Evolutionary conservation across 2,797 vertebrate genomes (phyloP).

Genomic region (Botia kubotai): DNA sequence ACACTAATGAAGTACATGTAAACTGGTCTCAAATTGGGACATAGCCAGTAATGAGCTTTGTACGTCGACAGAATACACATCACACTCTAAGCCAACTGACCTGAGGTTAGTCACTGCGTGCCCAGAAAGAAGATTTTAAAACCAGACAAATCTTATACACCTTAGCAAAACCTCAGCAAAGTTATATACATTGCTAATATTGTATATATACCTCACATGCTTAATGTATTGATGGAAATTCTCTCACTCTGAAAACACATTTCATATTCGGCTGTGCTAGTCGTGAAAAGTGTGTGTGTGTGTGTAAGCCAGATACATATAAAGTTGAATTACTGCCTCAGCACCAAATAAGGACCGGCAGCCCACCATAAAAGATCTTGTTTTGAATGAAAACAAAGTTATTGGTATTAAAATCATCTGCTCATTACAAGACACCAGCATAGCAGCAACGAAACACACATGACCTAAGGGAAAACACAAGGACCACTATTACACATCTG

Average conservation of each 20-base stretch:
- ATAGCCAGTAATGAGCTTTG: constrained; percentile 49
- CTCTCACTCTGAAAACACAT: not conserved
- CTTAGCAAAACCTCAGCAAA: too few relatives aligned
- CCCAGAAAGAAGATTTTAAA: too few relatives aligned
- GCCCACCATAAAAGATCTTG: constrained; percentile 27
- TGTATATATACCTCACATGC: not conserved
- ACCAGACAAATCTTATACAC: too few relatives aligned
- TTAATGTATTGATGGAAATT: not conserved
- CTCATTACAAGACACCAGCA: not conserved
- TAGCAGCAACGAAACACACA: not conserved
- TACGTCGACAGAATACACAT: constrained; percentile 32
- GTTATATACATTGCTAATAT: too few relatives aligned
- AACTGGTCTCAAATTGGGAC: constrained; percentile 20
- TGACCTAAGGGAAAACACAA: not conserved
- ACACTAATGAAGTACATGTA: constrained; percentile 22
- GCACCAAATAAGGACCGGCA: constrained; percentile 10
- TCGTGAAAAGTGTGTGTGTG: not conserved
- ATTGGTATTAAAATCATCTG: constrained; percentile 36
- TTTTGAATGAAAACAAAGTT: constrained; percentile 45
- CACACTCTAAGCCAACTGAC: not conserved
- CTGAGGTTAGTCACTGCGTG: too few relatives aligned
- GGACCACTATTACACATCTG: constrained; percentile 8
- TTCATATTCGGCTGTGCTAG: constrained; percentile 20
- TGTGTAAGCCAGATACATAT: constrained; percentile 19
- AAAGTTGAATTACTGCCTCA: constrained; percentile 7